phyloP scores from a whole-genome alignment of 2,113 vertebrate species.

The Daubentonia madagascariensis region DNA sequence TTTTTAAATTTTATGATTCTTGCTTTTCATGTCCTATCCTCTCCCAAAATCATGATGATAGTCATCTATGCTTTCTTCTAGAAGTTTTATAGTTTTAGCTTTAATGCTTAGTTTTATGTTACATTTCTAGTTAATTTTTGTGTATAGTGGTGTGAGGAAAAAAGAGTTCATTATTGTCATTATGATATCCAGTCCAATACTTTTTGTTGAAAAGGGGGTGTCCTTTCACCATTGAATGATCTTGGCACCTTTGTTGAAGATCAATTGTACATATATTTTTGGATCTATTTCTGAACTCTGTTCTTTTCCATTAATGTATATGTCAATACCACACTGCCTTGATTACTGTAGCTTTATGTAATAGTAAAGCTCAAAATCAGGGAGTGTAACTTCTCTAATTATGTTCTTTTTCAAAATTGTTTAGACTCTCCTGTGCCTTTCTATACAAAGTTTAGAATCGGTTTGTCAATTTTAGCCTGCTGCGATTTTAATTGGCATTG shows the following conservation, averaged over 20 bases:
- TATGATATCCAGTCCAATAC: background rate
- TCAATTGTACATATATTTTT: background rate
- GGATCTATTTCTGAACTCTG: background rate
- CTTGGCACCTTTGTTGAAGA: background rate
- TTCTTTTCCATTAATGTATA: background rate
- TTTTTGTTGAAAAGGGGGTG: background rate
- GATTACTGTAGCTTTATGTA: background rate
- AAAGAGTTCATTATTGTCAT: background rate
- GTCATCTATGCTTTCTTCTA: background rate
- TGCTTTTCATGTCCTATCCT: background rate
- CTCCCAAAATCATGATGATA: background rate
- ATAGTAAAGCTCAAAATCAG: constrained; percentile 23
- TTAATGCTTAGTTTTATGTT: background rate
- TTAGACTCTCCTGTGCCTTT: background rate
- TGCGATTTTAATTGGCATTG: background rate
- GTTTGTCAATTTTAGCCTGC: background rate
- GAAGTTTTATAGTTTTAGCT: background rate
- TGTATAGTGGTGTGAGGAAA: background rate
- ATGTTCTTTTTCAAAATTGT: constrained; percentile 28
- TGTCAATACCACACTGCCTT: background rate
- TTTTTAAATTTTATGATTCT: background rate
- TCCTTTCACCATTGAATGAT: background rate
- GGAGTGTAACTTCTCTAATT: background rate
- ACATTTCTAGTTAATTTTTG: constrained; percentile 6
- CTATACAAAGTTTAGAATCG: background rate